Percentiles rank a stretch among this genome's conserved stretches.
Evolutionary conservation across 1,140 invertebrate species (phyloP).

Genomic region (Lordiphosa clarofinis): DNA sequence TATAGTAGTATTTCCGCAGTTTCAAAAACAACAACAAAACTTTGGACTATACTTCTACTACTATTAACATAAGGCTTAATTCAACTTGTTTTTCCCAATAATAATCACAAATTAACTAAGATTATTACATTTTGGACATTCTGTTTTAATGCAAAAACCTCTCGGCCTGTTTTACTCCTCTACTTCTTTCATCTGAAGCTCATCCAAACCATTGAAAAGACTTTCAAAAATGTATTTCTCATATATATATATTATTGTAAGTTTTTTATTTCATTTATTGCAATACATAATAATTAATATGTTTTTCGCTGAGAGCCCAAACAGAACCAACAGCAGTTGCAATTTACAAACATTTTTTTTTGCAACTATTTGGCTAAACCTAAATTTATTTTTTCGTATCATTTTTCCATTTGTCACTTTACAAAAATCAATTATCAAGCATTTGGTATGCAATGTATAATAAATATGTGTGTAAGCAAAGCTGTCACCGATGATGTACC

Average conservation of each 20-base stretch:
- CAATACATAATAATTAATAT: slow-evolving; percentile 44
- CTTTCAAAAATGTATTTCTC: slow-evolving; percentile 9
- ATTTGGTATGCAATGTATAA: slow-evolving; percentile 30
- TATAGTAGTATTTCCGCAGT: too few species aligned
- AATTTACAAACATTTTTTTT: slow-evolving; percentile 51
- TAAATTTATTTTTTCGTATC: slow-evolving; percentile 19
- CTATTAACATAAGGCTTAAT: too few species aligned
- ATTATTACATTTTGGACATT: too few species aligned
- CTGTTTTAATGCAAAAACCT: too few species aligned
- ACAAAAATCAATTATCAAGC: slow-evolving; percentile 67
- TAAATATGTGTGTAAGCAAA: slow-evolving; percentile 34
- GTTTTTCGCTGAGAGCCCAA: slow-evolving; percentile 14
- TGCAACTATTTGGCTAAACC: slow-evolving; percentile 25
- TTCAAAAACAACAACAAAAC: too few species aligned
- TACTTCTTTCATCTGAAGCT: too few species aligned
- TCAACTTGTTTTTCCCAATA: too few species aligned
- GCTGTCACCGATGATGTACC: slow-evolving; percentile 18
- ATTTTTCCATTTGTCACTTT: slow-evolving; percentile 46
- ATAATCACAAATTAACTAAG: too few species aligned
- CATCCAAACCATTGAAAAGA: background rate
- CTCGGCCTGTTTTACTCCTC: too few species aligned
- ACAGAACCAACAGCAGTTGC: slow-evolving; percentile 32
- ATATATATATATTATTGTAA: slow-evolving; percentile 14
- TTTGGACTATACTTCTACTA: too few species aligned
- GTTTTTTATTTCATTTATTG: slow-evolving; percentile 34